Base-by-base conservation (phyloP, 2,888 invertebrate genomes). In the Nomada fucata region DNA sequence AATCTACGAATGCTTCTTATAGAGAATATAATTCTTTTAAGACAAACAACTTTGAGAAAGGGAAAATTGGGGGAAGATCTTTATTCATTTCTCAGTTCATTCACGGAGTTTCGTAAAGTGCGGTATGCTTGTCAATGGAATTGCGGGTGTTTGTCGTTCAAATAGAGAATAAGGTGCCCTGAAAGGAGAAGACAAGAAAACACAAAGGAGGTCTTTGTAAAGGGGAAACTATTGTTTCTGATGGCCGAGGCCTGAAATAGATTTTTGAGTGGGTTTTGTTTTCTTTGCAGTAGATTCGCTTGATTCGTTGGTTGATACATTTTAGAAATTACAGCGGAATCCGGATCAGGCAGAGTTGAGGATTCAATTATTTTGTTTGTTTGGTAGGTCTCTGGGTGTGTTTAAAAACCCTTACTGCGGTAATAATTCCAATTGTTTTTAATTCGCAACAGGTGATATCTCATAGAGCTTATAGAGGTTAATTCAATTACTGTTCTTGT, bases 221-320 rank as follows among this genome's bases (percentile, higher is more conserved):
- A 52, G 44, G 53, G 63, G 68, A 55, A 47, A 20, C 36, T n/a
- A 57, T 20, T 64, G 64, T 73, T 72, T 72, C 63, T 57, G 15
- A 11, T 9, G 23, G 18, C n/a, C n/a, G 47, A 7, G n/a, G 13
- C 23, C 50, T 47, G 11, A 11, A 76, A 50, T 57, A 55, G 57
- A 50, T 71, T 71, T 57, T 53, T 64, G 15, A 71, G 15, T 71
- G 71, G 7, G 47, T 57, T 63, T 76, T 72, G 76, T 70, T 47
- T 63, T 2, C 20, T 9, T 13, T 26, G 5, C 18, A 29, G 18
- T 29, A 60, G 29, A 29, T 36, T 36, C 36, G 1, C 5, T 36
- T 36, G 1, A 36, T 36, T 36, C 36, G 7, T 7, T 7, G 0
- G 9, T 36, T 36, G 36, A 36, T 36, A 36, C 36, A 36, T 36